Base-by-base conservation (phyloP, 53 echinoderm and acorn worm species). In the Patiria pectinifera region DNA sequence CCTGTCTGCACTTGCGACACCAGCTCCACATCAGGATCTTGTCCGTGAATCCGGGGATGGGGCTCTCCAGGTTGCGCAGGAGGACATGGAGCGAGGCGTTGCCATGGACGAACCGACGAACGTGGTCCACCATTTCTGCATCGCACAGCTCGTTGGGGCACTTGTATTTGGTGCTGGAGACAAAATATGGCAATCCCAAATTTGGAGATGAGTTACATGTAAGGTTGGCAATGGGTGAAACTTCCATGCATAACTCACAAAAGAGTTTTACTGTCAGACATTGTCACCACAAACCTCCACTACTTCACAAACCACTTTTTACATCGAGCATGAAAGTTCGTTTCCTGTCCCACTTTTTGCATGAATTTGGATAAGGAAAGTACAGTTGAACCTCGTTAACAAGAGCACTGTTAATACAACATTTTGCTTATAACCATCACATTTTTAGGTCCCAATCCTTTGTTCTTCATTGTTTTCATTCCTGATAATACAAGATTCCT, bases 21-120 rank as follows among this genome's bases (percentile, higher is more conserved):
- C 99, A 99, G 84, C 96, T 99, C 99, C 99, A 99, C 92, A 95
- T 95, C 25, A 99, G 92, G 58, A 99, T 94, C 69, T 96, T 96
- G 62, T 95, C 95, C 12, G 91, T 94, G 91, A 83, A 94, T 2
- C 96, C 97, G 45, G 95, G 94, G 22, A 99, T 94, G 45, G 97
- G 93, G 53, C 92, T 93, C 63, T 99, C 99, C 23, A 97, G 95
- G 47, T 94, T 72, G 6, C 96, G 95, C 8, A 96, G 96, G 13
- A 95, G 92, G 69, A 99, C 86, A 47, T 99, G 96, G 58, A 99
- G 89, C 11, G 96, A 94, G 4, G 94, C 97, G 48, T 94, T 94
- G 47, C 94, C 94, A 61, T 99, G 97, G 43, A 95, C 97, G 48
- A 99, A 99, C 10, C 97, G 92, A 13, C 99, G 85, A 19, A 99